These are phyloP conservation scores for Drosophila buzzatii DNA, from an alignment of 2,888 invertebrate species.

Conservation along the genomic window DNA sequence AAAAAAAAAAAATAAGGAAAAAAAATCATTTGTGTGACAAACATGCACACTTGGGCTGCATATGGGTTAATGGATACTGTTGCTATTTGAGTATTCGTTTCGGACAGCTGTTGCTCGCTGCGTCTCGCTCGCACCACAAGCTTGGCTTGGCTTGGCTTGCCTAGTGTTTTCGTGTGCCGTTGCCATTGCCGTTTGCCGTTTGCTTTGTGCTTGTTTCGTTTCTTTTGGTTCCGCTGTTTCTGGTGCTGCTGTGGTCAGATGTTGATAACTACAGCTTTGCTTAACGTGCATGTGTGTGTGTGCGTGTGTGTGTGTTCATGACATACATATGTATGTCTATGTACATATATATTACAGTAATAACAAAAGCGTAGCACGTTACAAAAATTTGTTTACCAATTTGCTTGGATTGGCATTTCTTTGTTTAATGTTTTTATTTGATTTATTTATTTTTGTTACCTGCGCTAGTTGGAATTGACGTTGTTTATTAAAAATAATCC, in stretches of 20 bases:
- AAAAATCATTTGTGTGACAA: slow-evolving; percentile 3
- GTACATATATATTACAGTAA: slow-evolving; percentile 14
- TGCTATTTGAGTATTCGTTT: slow-evolving; percentile 27
- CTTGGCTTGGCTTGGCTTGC: slow-evolving; percentile 28
- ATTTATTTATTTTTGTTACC: slow-evolving; percentile 6
- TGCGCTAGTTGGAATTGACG: slow-evolving; percentile 16
- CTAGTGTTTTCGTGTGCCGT: slow-evolving; percentile 10
- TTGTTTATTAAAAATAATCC: slow-evolving; percentile 39
- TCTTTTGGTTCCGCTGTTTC: slow-evolving; percentile 17
- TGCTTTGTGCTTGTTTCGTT: slow-evolving; percentile 39
- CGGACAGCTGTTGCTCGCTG: slow-evolving; percentile 45
- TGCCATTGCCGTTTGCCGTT: slow-evolving; percentile 13
- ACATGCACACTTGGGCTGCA: slow-evolving; percentile 21
- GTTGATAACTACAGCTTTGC: slow-evolving; percentile 34
- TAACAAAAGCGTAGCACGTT: slow-evolving; percentile 35
- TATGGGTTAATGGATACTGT: slow-evolving; percentile 45
- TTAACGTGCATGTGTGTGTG: not conserved
- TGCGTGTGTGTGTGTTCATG: slow-evolving; percentile 6
- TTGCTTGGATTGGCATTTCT: slow-evolving; percentile 25
- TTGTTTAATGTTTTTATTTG: slow-evolving; percentile 1
- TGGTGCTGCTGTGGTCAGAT: slow-evolving; percentile 42
- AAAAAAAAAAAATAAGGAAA: too few relatives aligned
- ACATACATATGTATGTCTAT: not conserved
- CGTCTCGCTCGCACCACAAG: slow-evolving; percentile 25
- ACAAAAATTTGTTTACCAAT: slow-evolving; percentile 47